A percentile compares a stretch with the other conserved stretches of the same genome.
Conservation (phyloP, 64 coral and sea anemone genomes). For the Actinia tenebrosa region DNA sequence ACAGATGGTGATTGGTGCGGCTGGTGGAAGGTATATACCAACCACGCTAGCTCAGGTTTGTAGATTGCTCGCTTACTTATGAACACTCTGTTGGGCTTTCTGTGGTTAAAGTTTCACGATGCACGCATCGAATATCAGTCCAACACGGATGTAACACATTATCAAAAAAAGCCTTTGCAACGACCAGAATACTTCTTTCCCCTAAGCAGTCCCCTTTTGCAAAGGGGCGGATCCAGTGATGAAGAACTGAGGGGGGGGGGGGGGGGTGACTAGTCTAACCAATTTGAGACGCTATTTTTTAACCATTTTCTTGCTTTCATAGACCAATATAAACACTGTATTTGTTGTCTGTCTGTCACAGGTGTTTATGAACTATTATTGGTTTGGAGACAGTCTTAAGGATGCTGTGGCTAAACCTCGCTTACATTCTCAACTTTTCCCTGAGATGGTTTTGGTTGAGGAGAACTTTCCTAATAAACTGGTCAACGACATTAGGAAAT, state of each 20-base stretch:
- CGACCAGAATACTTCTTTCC: too few relatives aligned
- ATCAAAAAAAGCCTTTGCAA: too few relatives aligned
- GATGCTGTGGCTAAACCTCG: slow-evolving; percentile 71
- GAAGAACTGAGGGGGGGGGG: too few relatives aligned
- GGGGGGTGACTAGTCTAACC: too few relatives aligned
- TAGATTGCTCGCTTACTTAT: not conserved
- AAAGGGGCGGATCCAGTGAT: too few relatives aligned
- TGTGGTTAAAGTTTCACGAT: too few relatives aligned
- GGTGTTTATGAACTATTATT: slow-evolving; percentile 92
- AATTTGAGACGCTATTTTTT: too few relatives aligned
- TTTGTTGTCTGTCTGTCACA: not conserved
- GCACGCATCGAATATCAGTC: too few relatives aligned
- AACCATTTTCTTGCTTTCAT: too few relatives aligned
- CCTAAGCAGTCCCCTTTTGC: too few relatives aligned
- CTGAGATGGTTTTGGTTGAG: slow-evolving; percentile 75
- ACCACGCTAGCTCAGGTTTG: slow-evolving; percentile 64
- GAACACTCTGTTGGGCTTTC: too few relatives aligned
- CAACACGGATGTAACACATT: too few relatives aligned
- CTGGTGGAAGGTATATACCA: slow-evolving; percentile 69
- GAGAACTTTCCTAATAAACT: slow-evolving; percentile 55
- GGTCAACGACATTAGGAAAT: slow-evolving; percentile 47
- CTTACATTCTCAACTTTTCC: slow-evolving; percentile 74
- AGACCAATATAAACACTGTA: not conserved
- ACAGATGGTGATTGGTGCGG: slow-evolving; percentile 82
- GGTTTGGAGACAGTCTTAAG: slow-evolving; percentile 73